Conservation (phyloP, 2,888 invertebrate genomes). For the Endotricha flammealis region DNA sequence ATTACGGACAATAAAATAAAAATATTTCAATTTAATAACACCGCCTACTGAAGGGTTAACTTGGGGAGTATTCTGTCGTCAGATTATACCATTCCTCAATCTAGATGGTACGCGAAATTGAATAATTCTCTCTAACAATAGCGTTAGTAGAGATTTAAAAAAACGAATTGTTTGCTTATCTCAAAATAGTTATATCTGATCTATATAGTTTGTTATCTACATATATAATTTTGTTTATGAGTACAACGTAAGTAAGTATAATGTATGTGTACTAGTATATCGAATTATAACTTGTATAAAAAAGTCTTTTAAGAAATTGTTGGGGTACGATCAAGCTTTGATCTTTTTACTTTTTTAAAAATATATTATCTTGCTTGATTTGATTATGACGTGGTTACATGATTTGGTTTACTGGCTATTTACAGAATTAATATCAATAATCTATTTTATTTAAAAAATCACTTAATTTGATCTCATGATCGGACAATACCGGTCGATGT, state of each 20-base stretch:
- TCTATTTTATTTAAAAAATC: no score
- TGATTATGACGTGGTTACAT: no score
- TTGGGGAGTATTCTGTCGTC: slow-evolving; percentile 50
- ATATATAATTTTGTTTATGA: no score
- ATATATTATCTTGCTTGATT: no score
- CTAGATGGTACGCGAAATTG: slow-evolving; percentile 72
- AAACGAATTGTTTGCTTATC: slow-evolving; percentile 30
- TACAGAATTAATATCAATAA: no score
- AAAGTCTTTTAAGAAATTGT: no score
- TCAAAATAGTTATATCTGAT: slow-evolving; percentile 30
- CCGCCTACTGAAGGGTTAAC: slow-evolving; percentile 69
- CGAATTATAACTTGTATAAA: slow-evolving; percentile 1
- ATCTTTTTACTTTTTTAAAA: no score
- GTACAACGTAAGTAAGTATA: no score
- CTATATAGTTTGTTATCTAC: slow-evolving; percentile 21
- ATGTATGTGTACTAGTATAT: no score
- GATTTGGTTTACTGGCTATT: no score
- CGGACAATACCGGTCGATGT: slow-evolving; percentile 31
- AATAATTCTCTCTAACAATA: slow-evolving; percentile 56
- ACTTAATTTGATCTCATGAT: slow-evolving; percentile 12
- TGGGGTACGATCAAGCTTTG: no score
- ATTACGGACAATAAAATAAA: slow-evolving; percentile 75
- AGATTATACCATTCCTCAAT: slow-evolving; percentile 58
- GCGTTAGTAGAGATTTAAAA: slow-evolving; percentile 36
- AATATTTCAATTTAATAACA: slow-evolving; percentile 76